phyloP scores from a whole-genome alignment of 2,797 vertebrate species.

The Danio choprae region DNA sequence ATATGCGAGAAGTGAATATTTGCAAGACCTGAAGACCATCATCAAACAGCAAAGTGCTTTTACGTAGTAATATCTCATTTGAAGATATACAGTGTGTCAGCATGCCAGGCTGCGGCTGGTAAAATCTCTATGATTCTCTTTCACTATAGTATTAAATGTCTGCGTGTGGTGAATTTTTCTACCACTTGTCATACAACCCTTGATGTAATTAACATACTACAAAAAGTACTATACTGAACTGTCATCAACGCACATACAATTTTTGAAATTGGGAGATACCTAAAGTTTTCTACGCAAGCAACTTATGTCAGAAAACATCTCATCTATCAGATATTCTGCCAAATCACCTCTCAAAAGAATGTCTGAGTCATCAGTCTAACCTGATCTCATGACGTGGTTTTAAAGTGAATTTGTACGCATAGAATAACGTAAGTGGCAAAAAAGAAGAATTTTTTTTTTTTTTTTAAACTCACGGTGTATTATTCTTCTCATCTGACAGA shows the following conservation, averaged over 20 bases:
- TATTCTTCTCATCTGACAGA: constrained; percentile 11
- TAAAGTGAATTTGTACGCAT: constrained; percentile 5
- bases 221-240: background rate
- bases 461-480: constrained; percentile 16
- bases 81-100: constrained; percentile 2
- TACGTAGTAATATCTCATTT: constrained; percentile 19
- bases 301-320: constrained; percentile 28
- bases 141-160: background rate
- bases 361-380: constrained; percentile 42
- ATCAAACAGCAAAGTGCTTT: background rate
- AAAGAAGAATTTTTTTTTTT: constrained; percentile 15
- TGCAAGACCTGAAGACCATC: background rate
- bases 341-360: constrained; percentile 34
- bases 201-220: constrained; percentile 11
- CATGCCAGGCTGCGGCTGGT: constrained; percentile 17
- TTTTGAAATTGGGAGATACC: constrained; percentile 18
- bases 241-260: constrained; percentile 11
- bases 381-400: constrained; percentile 35
- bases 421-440: background rate
- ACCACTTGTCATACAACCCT: constrained; percentile 12
- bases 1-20: background rate
- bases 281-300: constrained; percentile 12
- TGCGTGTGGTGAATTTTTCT: constrained; percentile 23
- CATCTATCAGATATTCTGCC: constrained; percentile 28
- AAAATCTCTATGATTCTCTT: constrained; percentile 21